Evolutionary conservation across 2,113 vertebrate genomes (phyloP).

Genomic region (Paralichthys olivaceus): DNA sequence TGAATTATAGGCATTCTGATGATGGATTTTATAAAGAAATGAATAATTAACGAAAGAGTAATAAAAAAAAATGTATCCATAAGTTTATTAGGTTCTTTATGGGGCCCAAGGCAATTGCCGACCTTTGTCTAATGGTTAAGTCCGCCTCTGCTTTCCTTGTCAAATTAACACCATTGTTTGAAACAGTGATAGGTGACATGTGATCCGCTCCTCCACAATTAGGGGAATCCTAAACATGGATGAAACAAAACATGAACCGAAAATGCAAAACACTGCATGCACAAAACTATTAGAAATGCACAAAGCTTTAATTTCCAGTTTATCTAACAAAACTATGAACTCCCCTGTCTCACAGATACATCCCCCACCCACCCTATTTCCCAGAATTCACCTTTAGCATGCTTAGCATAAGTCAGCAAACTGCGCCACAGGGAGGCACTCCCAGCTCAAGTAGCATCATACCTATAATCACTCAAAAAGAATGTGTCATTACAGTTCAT

Average conservation of each 20-base stretch:
- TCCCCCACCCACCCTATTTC: neutral
- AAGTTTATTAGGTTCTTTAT: too few species aligned
- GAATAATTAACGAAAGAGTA: too few species aligned
- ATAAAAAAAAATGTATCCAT: too few species aligned
- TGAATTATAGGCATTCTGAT: too few species aligned
- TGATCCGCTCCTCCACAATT: neutral
- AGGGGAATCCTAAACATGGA: neutral
- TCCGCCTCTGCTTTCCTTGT: too few species aligned
- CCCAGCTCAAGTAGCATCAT: constrained; percentile 39
- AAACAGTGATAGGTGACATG: neutral
- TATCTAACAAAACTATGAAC: constrained; percentile 22
- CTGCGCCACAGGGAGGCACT: constrained; percentile 38
- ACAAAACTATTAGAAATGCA: neutral
- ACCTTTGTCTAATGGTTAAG: too few species aligned
- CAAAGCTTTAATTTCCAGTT: constrained; percentile 38
- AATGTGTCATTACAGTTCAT: constrained; percentile 54
- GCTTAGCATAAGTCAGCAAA: constrained; percentile 42
- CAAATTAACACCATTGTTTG: neutral
- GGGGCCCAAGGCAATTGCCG: too few species aligned
- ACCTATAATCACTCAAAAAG: constrained; percentile 60
- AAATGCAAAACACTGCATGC: neutral
- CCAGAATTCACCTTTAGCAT: constrained; percentile 38
- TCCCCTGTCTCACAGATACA: neutral
- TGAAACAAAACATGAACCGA: neutral
- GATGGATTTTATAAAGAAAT: too few species aligned